A percentile compares a stretch with the other conserved stretches of the same genome.
These are phyloP conservation scores for Grapholita molesta DNA, from an alignment of 1,140 invertebrate species.

Conservation along the genomic window DNA sequence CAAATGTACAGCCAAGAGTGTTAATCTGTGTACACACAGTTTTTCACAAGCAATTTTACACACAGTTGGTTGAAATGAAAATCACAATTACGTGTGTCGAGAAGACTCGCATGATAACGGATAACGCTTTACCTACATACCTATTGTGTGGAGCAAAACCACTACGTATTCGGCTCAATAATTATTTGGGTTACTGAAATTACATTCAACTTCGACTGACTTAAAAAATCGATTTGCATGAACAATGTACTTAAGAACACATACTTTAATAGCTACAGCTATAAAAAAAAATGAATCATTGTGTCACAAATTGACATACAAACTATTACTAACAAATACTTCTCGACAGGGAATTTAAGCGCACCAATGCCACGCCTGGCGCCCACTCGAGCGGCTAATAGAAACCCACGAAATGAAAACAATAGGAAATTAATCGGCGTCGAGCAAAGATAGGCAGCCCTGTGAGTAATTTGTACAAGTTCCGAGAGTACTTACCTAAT, in stretches of 20 bases:
- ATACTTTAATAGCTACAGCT: too few species aligned
- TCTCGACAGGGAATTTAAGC: neutral
- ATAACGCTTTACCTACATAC: too few species aligned
- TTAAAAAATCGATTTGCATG: too few species aligned
- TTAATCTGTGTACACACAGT: too few species aligned
- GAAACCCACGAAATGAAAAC: slow-evolving; percentile 5
- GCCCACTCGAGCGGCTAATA: slow-evolving; percentile 7
- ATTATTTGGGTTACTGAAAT: too few species aligned
- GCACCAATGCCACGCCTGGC: neutral
- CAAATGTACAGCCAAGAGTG: too few species aligned
- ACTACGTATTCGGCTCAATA: too few species aligned
- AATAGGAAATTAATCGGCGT: slow-evolving; percentile 15
- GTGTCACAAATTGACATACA: too few species aligned
- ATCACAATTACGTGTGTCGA: neutral
- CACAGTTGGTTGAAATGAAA: neutral
- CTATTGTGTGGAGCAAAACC: too few species aligned
- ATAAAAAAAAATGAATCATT: too few species aligned
- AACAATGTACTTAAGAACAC: too few species aligned
- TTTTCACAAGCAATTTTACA: neutral
- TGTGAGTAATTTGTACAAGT: neutral
- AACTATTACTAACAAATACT: neutral
- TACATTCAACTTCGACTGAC: too few species aligned
- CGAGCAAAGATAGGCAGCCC: neutral
- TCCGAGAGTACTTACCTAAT: neutral
- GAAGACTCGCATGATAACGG: neutral